These are phyloP conservation scores for Drosophila quinaria DNA, from an alignment of 2,888 invertebrate genomes.

Conservation along the genomic window DNA sequence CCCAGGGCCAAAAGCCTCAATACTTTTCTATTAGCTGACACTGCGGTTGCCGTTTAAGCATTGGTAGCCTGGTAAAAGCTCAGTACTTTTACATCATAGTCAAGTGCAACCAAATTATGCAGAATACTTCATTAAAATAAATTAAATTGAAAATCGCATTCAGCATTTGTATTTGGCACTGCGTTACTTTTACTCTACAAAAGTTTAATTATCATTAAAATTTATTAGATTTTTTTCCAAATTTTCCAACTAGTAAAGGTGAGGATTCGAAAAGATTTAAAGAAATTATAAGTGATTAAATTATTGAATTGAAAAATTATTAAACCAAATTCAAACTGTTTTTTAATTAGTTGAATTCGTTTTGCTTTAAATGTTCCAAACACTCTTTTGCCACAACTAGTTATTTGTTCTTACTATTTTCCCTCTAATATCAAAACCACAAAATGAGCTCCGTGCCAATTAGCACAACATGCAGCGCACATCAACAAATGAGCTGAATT, in stretches of 20 bases:
- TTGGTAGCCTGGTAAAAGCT: not conserved
- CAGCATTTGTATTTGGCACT: not conserved
- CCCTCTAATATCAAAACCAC: conserved; percentile 11
- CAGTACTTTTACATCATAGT: not conserved
- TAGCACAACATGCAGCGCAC: conserved; percentile 40
- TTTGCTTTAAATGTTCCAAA: not conserved
- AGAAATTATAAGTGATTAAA: no score
- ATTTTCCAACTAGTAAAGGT: not conserved
- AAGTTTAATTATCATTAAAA: not conserved
- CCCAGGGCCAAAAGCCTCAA: not conserved
- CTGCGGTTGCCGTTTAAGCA: not conserved
- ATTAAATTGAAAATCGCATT: not conserved
- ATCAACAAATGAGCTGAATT: conserved; percentile 56
- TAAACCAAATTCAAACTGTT: not conserved
- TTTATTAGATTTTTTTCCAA: not conserved
- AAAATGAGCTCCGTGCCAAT: conserved; percentile 51
- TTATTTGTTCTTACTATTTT: not conserved
- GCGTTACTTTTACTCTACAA: not conserved
- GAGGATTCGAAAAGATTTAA: no score
- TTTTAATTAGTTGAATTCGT: not conserved
- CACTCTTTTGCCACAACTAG: not conserved
- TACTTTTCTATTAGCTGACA: not conserved
- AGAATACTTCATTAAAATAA: not conserved
- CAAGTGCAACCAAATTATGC: not conserved
- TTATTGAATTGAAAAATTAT: not conserved